Evolutionary conservation across 2,888 invertebrate genomes (phyloP).

Genomic region (Ophion ventricosus): DNA sequence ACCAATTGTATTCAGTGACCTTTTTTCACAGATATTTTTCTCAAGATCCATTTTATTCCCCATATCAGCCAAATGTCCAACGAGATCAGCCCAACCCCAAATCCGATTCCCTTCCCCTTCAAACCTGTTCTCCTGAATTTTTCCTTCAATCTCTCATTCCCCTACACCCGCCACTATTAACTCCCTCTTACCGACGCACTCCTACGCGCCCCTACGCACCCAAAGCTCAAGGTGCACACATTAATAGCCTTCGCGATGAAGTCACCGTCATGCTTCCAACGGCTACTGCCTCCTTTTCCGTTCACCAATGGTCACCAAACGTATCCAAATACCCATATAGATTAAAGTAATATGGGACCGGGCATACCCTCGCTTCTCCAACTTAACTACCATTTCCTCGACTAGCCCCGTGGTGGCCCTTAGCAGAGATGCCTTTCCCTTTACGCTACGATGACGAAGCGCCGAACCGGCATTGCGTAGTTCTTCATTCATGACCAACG

Average conservation of each 20-base stretch:
- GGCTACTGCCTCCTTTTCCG: background rate
- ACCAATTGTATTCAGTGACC: background rate
- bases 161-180: background rate
- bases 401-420: background rate
- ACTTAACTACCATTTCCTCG: slow-evolving; percentile 1
- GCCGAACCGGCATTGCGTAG: slow-evolving; percentile 45
- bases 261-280: background rate
- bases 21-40: background rate
- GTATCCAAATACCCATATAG: background rate
- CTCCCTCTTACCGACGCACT: background rate
- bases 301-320: background rate
- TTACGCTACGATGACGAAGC: slow-evolving; percentile 12
- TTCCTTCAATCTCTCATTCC: background rate
- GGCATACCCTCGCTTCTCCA: slow-evolving; percentile 4
- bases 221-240: background rate
- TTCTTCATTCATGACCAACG: slow-evolving; percentile 79
- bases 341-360: background rate
- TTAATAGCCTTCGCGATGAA: background rate
- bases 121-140: background rate
- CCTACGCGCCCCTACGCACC: background rate
- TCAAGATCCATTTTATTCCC: background rate
- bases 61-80: background rate
- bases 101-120: background rate
- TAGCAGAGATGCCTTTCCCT: slow-evolving; percentile 16
- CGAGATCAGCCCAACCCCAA: background rate